Evolutionary conservation across 1,140 invertebrate genomes (phyloP), one percentile per base, ranked within the genome.

Genomic region (Apis cerana): DNA sequence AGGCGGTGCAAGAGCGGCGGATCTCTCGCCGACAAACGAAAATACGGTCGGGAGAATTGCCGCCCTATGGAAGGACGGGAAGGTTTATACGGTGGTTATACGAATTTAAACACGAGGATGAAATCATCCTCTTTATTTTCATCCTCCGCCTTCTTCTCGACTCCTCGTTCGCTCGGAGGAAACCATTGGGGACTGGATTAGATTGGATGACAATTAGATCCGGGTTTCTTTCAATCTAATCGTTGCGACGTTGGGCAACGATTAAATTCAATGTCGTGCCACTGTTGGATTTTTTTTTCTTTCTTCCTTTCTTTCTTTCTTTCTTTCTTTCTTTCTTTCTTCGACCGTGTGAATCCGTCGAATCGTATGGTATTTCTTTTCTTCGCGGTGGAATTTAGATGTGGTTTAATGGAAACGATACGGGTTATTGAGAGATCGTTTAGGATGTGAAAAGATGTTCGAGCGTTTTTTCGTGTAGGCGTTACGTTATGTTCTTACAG

Each of bases 61-160:
- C 78, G 85, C 77, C 77, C 82, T 64, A 58, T 70, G 27, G 27
- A 27, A 27, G 27, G 27, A n/a, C n/a, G n/a, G 59, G 70, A 80
- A 65, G 52, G 50, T n/a, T 10, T 15, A 27, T 5, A 27, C 2
- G 8, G n/a, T n/a, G 56, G 11, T 58, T 75, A 64, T 52, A 12
- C 58, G 86, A 88, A 87, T 87, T 88, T 81, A 71, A 82, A 12
- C 75, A 52, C 83, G 85, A 33, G 33, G 33, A 87, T 88, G 85
- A 88, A 88, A 88, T 88, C 86, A 88, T 88, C 86, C 59, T 77
- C 75, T 81, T 50, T n/a, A 23, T 70, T 33, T 43, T 82, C 70
- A 70, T 52, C 58, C 54, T 74, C 21, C 67, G 23, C 19, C 74
- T 75, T 58, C 62, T 59, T 56, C 78, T 87, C 79, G 71, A 80